Conservation (phyloP, 2,888 invertebrate species). For the Gymnoscelis rufifasciata region DNA sequence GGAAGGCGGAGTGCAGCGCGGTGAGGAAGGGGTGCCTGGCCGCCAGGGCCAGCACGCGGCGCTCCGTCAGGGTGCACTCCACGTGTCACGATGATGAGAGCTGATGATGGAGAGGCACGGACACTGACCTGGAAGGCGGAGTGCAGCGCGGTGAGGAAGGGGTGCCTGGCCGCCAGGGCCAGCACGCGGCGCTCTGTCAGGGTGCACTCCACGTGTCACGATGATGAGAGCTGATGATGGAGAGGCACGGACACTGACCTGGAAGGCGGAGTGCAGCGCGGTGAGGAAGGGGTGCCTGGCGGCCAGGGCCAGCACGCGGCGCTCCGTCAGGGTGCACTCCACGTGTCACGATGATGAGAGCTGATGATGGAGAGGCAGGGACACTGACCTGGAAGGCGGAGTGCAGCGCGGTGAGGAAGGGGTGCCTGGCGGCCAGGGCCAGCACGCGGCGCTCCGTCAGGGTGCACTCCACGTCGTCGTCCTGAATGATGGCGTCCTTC, state of each 20-base stretch:
- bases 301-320: slow-evolving; percentile 96
- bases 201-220: slow-evolving; percentile 99
- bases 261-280: slow-evolving; percentile 97
- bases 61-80: no score
- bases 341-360: no score
- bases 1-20: slow-evolving; percentile 97
- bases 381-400: slow-evolving; percentile 89
- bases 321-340: slow-evolving; percentile 99
- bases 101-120: no score
- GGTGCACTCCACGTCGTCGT: slow-evolving; percentile 99
- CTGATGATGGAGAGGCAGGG: no score
- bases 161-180: slow-evolving; percentile 97
- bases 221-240: no score
- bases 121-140: no score
- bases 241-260: slow-evolving; percentile 51
- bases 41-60: slow-evolving; percentile 97
- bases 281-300: slow-evolving; percentile 99
- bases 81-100: no score
- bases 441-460: slow-evolving; percentile 99
- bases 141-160: slow-evolving; percentile 97
- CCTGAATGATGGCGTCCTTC: slow-evolving; percentile 98
- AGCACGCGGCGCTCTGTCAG: slow-evolving; percentile 99
- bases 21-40: slow-evolving; percentile 99
- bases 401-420: slow-evolving; percentile 97
- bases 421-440: slow-evolving; percentile 97